Evolutionary conservation across 1,140 invertebrate species (phyloP).

Genomic region (Zaprionus tsacasi): DNA sequence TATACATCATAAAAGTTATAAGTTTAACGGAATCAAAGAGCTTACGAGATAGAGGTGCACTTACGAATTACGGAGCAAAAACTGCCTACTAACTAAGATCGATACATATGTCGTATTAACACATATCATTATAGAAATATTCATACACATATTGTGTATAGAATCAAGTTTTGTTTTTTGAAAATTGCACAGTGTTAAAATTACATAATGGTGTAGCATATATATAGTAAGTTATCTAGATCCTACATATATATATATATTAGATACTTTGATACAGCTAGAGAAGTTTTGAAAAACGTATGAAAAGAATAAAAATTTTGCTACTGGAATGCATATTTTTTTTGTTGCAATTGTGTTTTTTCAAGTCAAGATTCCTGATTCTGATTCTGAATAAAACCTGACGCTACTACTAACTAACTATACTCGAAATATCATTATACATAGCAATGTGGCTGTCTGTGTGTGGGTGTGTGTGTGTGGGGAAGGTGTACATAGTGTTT

Average conservation of each 20-base stretch:
- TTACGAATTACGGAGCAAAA: constrained; percentile 68
- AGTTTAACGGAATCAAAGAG: constrained; percentile 74
- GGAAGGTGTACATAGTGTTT: too few species aligned
- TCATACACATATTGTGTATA: constrained; percentile 40
- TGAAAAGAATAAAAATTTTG: constrained; percentile 62
- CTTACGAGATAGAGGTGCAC: constrained; percentile 58
- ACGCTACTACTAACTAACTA: background rate
- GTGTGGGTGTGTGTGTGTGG: constrained; percentile 9
- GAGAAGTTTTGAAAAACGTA: constrained; percentile 29
- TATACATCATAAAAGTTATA: constrained; percentile 41
- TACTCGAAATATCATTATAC: constrained; percentile 10
- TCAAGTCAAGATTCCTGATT: background rate
- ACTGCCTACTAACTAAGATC: constrained; percentile 62
- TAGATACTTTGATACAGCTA: constrained; percentile 48
- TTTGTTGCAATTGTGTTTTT: constrained; percentile 38
- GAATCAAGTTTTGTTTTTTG: constrained; percentile 22
- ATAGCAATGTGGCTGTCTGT: constrained; percentile 4
- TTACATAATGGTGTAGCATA: constrained; percentile 54
- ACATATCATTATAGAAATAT: constrained; percentile 31
- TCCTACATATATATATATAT: constrained; percentile 40
- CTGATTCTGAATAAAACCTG: too few species aligned
- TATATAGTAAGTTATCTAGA: constrained; percentile 36
- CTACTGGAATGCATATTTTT: constrained; percentile 72
- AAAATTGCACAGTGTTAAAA: constrained; percentile 50
- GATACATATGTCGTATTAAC: constrained; percentile 6